Percentiles rank a stretch among this genome's conserved stretches.
phyloP scores from a whole-genome alignment of 92 coral and sea anemone species.

The Pocillopora meandrina region DNA sequence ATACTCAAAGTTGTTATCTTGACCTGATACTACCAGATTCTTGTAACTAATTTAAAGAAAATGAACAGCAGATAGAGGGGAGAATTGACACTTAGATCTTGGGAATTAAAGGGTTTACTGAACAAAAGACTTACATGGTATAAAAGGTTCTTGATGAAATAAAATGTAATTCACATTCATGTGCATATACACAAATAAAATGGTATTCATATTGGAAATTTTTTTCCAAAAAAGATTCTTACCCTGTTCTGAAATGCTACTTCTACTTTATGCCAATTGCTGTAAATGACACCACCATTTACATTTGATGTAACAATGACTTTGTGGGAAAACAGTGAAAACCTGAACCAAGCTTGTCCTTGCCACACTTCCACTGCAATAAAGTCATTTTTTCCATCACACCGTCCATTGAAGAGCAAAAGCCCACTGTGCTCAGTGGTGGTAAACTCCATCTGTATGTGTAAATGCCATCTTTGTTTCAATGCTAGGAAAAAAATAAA shows the following conservation, averaged over 20 bases:
- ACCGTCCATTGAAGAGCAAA: constrained; percentile 84
- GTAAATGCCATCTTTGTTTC: constrained; percentile 82
- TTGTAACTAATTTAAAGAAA: too few species aligned
- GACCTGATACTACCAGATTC: too few species aligned
- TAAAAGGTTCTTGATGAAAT: too few species aligned
- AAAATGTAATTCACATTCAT: too few species aligned
- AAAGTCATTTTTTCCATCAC: constrained; percentile 79
- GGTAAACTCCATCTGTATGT: constrained; percentile 78
- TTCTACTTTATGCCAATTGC: constrained; percentile 87
- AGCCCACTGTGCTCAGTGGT: constrained; percentile 81
- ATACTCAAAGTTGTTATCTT: too few species aligned
- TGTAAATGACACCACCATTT: constrained; percentile 83
- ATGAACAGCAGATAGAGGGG: too few species aligned
- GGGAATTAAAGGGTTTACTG: too few species aligned
- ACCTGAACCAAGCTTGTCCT: constrained; percentile 75
- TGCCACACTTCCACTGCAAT: constrained; percentile 73
- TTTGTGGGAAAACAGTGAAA: constrained; percentile 68
- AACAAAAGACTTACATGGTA: too few species aligned
- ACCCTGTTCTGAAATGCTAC: constrained; percentile 86
- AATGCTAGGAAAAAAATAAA: constrained; percentile 55
- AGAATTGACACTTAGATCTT: too few species aligned
- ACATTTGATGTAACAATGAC: constrained; percentile 64
- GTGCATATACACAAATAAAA: too few species aligned
- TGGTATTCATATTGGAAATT: too few species aligned
- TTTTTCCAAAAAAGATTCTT: not conserved